These are phyloP conservation scores for Chrysolina haemoptera DNA, from an alignment of 2,888 invertebrate species.

Conservation along the genomic window DNA sequence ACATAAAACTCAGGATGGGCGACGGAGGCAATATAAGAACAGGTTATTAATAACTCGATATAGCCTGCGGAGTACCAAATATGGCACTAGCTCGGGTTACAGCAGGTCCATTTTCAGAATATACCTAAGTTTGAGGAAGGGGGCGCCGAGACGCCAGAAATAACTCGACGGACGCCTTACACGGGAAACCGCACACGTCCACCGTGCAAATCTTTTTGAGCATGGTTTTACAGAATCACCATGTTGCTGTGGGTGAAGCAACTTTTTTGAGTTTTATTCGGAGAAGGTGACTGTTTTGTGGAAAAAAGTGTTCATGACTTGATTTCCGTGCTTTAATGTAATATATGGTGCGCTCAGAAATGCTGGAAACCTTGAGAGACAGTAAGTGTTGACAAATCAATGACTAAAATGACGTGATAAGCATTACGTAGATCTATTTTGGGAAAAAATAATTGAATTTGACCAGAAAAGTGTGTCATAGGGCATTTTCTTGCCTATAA, in stretches of 20 bases:
- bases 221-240: conserved; percentile 33
- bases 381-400: conserved; percentile 41
- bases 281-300: not conserved
- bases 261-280: conserved; percentile 19
- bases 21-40: conserved; percentile 64
- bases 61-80: conserved; percentile 73
- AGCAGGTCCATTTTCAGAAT: conserved; percentile 78
- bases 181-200: conserved; percentile 59
- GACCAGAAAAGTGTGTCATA: too few species aligned
- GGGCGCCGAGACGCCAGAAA: conserved; percentile 68
- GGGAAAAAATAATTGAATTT: too few species aligned
- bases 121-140: conserved; percentile 67
- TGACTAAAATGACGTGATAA: not conserved
- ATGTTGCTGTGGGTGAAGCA: conserved; percentile 25
- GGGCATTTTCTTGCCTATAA: too few species aligned
- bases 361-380: conserved; percentile 47
- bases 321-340: conserved; percentile 17
- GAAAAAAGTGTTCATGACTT: not conserved
- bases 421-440: not conserved
- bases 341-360: conserved; percentile 28
- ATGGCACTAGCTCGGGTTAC: conserved; percentile 81
- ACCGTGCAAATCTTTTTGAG: conserved; percentile 49
- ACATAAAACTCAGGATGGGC: conserved; percentile 35
- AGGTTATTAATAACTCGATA: conserved; percentile 68
- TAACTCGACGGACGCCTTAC: conserved; percentile 66